phyloP scores from a whole-genome alignment of 2,888 invertebrate species.

The Acronicta leporina region DNA sequence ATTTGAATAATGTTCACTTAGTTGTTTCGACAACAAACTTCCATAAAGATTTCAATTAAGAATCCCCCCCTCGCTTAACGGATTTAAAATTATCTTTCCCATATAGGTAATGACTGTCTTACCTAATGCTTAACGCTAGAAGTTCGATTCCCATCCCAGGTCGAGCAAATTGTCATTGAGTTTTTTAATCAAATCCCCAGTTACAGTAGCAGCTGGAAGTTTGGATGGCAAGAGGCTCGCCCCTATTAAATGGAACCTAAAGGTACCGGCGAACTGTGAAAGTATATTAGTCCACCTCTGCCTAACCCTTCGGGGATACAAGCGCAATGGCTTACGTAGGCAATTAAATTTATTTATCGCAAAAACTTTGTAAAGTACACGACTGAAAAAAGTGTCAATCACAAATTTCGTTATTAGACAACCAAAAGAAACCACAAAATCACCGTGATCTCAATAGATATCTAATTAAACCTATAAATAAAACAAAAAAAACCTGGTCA shows the following conservation, averaged over 20 bases:
- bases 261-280: no score
- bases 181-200: no score
- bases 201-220: no score
- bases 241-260: no score
- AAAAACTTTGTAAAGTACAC: conserved; percentile 4
- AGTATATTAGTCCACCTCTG: no score
- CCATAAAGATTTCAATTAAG: conserved; percentile 66
- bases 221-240: no score
- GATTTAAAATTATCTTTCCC: conserved; percentile 32
- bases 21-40: conserved; percentile 68
- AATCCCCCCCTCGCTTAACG: conserved; percentile 57
- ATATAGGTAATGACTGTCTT: background rate
- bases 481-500: conserved; percentile 61
- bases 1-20: conserved; percentile 79
- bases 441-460: conserved; percentile 57
- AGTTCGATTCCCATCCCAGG: no score
- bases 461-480: conserved; percentile 42
- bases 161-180: no score
- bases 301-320: no score
- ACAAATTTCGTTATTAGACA: conserved; percentile 31
- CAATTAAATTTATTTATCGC: conserved; percentile 9
- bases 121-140: no score
- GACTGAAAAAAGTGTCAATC: conserved; percentile 7
- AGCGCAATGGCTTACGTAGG: background rate
- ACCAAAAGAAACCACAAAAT: conserved; percentile 32